Evolutionary conservation across 2,888 invertebrate genomes (phyloP).

Genomic region (Cephus pygmeus): DNA sequence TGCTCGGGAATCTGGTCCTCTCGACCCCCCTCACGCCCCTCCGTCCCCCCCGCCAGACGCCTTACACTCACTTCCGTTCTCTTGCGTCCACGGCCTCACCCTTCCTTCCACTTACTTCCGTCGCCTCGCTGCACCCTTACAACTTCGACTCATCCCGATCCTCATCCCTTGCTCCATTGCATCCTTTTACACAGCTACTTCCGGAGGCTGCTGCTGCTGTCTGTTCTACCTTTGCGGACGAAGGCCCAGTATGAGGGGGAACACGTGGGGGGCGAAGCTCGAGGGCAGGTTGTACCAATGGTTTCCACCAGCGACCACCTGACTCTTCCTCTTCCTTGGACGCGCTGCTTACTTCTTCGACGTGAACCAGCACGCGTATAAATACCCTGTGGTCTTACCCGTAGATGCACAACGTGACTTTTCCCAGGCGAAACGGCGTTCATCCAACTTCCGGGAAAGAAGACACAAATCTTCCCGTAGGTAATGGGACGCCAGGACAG

Average conservation of each 20-base stretch:
- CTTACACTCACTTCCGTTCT: background rate
- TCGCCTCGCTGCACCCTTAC: background rate
- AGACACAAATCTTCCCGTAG: conserved; percentile 29
- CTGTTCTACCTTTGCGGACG: background rate
- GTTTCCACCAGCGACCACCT: background rate
- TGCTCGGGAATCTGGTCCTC: conserved; percentile 28
- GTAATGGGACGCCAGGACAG: conserved; percentile 18
- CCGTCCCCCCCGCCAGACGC: background rate
- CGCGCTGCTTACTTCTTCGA: background rate
- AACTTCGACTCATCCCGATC: background rate
- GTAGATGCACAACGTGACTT: background rate
- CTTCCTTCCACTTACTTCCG: background rate
- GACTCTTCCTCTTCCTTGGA: background rate
- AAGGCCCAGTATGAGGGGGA: background rate
- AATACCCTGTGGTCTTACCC: background rate
- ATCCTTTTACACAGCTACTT: background rate
- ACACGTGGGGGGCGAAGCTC: background rate
- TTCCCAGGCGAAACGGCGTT: background rate
- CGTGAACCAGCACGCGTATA: background rate
- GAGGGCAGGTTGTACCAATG: background rate
- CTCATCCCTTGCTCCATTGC: background rate
- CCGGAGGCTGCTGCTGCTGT: background rate
- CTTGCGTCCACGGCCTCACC: background rate
- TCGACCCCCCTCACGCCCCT: background rate
- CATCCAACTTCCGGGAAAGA: background rate